Evolutionary conservation across 2,113 vertebrate species (phyloP), one percentile per base, ranked within the genome.

Genomic region (Azemiops feae): DNA sequence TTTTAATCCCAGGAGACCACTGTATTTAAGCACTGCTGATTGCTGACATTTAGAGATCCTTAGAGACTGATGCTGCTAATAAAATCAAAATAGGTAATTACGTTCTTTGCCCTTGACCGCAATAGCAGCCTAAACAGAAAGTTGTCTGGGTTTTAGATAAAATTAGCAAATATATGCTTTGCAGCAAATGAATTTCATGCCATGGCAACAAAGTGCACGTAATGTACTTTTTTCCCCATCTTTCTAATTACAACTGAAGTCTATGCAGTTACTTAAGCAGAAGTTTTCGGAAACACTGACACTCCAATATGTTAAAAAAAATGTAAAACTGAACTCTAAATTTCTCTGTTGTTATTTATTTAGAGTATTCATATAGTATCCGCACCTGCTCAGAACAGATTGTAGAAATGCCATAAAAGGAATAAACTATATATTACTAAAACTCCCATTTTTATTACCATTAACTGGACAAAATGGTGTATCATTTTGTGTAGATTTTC

Each of bases 11-110:
- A 50, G 4, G 23, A 92, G 39, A 90, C 18, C 20, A 57, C 3
- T 87, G 81, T 45, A 95, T 92, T 23, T 87, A 93, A 94, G 86
- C 18, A 88, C 47, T 39, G 2, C 23, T 91, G 34, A 91, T 16
- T 54, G 9, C 92, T 96, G 87, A 91, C 60, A 89, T 1, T 69
- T 50, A 60, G 27, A 87, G 43, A 6, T 94, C 9, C 27, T 91
- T 94, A 85, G 92, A 55, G 91, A 90, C 1, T 89, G 54, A 34
- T 14, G 45, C 47, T 86, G 90, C 88, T 88, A 92, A 93, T 88
- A 94, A 86, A 94, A 57, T 89, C 89, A 90, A 94, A 92, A 92
- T 57, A 57, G 18, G 5, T 0, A 91, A 45, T 91, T 92, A 91
- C 87, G 89, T 50, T 60, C 1, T 14, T 95, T 90, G 25, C 64